Evolutionary conservation across 2,888 invertebrate species (phyloP), one percentile per base, ranked within the genome.

Genomic region (Erebia ligea): DNA sequence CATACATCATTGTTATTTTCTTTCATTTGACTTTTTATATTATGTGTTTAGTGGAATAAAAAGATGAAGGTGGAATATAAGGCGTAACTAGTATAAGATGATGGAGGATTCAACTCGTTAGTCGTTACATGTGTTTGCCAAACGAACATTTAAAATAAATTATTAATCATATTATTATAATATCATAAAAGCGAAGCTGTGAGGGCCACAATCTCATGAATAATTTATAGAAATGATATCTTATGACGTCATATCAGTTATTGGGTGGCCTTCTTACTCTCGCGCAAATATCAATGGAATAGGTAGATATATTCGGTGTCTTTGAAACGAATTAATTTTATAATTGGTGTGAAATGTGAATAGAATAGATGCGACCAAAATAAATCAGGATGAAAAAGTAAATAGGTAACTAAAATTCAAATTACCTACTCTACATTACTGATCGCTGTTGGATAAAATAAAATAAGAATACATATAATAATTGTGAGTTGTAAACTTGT

Each of bases 161-260:
- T 70, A 64, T 69, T 69, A 71, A 68, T 64, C 64, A 58, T 67
- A 59, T 45, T 63, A 69, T 70, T 21, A 54, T 54, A 54, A 19
- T 19, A 68, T 64, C 58, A 68, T 68, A 68, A 54, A 70, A 65
- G 61, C 64, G 61, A 66, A 59, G 67, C 61, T 61, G 64, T 68
- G 73, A 71, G 69, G 71, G 64, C 65, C 69, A 73, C 68, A 59
- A 67, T 8, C 59, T 72, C 54, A 73, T 73, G 71, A 71, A 73
- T 71, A 62, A 73, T 73, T 69, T 67, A 71, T 71, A 67, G 52
- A 61, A 64, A 64, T 67, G 8, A 63, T 50, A 42, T 52, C 11
- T 66, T 13, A 61, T 73, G 71, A 73, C 73, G 71, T 73, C 71
- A 71, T 52, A 67, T 59, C 25, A 71, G 52, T 67, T 67, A 73